A percentile compares a stretch with the other conserved stretches of the same genome.
Evolutionary conservation across 2,797 vertebrate genomes (phyloP).

Genomic region (Epinephelus coioides): DNA sequence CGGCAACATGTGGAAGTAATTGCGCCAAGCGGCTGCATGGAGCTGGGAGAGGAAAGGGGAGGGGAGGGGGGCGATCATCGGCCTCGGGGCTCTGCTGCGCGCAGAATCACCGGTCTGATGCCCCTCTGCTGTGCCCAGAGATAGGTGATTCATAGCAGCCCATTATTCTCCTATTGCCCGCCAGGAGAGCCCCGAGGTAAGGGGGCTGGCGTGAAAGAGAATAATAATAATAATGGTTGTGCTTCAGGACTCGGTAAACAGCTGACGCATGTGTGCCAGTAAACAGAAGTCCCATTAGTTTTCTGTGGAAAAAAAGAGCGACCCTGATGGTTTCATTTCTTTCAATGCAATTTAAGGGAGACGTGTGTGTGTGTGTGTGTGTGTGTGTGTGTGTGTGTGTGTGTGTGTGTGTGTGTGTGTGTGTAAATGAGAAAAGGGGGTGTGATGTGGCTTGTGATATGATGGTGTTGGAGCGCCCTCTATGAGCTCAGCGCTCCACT

Average conservation of each 20-base stretch:
- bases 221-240: conserved; percentile 3
- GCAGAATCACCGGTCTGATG: conserved; percentile 64
- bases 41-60: conserved; percentile 43
- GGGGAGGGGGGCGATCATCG: conserved; percentile 27
- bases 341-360: not conserved
- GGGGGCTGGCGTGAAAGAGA: not conserved
- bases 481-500: conserved; percentile 62
- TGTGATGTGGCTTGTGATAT: conserved; percentile 25
- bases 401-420: not conserved
- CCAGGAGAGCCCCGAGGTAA: conserved; percentile 36
- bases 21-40: conserved; percentile 81
- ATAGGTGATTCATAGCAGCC: conserved; percentile 67
- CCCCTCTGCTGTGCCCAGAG: conserved; percentile 55
- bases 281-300: conserved; percentile 24
- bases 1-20: conserved; percentile 98
- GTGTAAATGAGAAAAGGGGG: not conserved
- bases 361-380: not conserved
- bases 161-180: conserved; percentile 56
- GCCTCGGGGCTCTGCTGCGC: conserved; percentile 66
- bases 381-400: not conserved
- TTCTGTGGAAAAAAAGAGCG: not conserved
- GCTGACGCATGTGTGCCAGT: conserved; percentile 59
- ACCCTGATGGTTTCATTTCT: not conserved
- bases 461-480: conserved; percentile 94
- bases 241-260: conserved; percentile 41